phyloP scores from a whole-genome alignment of 1,140 invertebrate genomes.

The Conus betulinus region DNA sequence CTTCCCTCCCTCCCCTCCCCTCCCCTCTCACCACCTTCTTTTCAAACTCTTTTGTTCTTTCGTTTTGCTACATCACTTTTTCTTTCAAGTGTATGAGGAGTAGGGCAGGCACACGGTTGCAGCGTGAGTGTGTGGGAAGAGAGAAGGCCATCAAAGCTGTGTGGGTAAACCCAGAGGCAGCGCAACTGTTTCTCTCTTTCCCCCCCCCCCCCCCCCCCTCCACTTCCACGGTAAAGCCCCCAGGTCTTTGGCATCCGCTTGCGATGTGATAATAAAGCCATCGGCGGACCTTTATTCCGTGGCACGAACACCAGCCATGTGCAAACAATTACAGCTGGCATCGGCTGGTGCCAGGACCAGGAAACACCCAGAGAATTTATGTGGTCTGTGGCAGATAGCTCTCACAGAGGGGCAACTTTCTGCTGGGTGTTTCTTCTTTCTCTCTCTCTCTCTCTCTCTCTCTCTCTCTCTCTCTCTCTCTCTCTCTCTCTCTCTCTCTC shows the following conservation, averaged over 20 bases:
- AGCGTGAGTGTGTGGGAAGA: too few species aligned
- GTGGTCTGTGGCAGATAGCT: too few species aligned
- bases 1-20: too few species aligned
- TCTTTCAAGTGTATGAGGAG: too few species aligned
- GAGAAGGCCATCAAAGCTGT: too few species aligned
- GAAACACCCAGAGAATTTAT: not conserved
- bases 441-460: not conserved
- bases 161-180: too few species aligned
- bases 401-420: too few species aligned
- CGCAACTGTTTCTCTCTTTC: not conserved
- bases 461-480: not conserved
- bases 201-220: too few species aligned
- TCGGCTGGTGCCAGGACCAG: not conserved
- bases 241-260: not conserved
- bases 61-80: not conserved
- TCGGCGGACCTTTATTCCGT: not conserved
- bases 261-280: not conserved
- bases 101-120: too few species aligned
- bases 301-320: not conserved
- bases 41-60: not conserved
- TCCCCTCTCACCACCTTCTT: too few species aligned
- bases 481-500: not conserved
- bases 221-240: too few species aligned
- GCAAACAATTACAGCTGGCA: not conserved
- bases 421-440: not conserved